Percentiles rank a stretch among this genome's conserved stretches.
Conservation (phyloP, 2,113 vertebrate genomes). For the Hippopotamus amphibius region DNA sequence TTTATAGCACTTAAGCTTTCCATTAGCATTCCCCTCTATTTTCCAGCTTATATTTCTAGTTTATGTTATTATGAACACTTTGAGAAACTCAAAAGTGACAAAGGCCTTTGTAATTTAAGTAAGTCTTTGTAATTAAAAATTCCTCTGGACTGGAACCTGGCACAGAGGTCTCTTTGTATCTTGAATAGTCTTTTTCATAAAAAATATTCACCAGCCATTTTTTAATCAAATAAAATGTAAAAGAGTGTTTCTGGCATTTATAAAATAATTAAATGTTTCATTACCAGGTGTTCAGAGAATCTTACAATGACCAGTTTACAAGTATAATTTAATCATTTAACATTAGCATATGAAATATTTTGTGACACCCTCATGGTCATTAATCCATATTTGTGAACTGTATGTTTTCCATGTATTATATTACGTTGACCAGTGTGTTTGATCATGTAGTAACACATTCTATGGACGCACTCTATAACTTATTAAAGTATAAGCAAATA, state of each 20-base stretch:
- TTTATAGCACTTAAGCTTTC: constrained; percentile 57
- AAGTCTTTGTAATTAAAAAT: constrained; percentile 71
- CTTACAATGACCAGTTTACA: constrained; percentile 60
- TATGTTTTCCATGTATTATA: constrained; percentile 46
- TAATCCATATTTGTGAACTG: constrained; percentile 68
- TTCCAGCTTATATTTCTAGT: constrained; percentile 49
- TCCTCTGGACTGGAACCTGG: constrained; percentile 45
- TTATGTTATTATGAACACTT: constrained; percentile 66
- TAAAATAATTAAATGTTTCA: constrained; percentile 72
- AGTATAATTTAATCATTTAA: constrained; percentile 68
- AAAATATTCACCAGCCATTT: constrained; percentile 62
- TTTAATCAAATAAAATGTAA: constrained; percentile 70
- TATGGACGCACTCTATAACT: constrained; percentile 7
- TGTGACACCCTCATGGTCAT: constrained; percentile 35
- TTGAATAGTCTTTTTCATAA: constrained; percentile 68
- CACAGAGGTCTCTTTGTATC: constrained; percentile 52
- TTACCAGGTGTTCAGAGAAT: constrained; percentile 67
- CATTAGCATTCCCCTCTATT: constrained; percentile 41
- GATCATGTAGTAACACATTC: constrained; percentile 46
- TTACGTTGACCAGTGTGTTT: constrained; percentile 56
- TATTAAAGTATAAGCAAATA: constrained; percentile 54
- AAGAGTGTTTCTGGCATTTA: constrained; percentile 57
- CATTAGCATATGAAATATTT: constrained; percentile 65
- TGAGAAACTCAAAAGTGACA: constrained; percentile 60
- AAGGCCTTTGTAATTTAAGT: constrained; percentile 65